These are phyloP conservation scores for Zaprionus bogoriensis DNA, from an alignment of 2,888 invertebrate species.

Conservation along the genomic window DNA sequence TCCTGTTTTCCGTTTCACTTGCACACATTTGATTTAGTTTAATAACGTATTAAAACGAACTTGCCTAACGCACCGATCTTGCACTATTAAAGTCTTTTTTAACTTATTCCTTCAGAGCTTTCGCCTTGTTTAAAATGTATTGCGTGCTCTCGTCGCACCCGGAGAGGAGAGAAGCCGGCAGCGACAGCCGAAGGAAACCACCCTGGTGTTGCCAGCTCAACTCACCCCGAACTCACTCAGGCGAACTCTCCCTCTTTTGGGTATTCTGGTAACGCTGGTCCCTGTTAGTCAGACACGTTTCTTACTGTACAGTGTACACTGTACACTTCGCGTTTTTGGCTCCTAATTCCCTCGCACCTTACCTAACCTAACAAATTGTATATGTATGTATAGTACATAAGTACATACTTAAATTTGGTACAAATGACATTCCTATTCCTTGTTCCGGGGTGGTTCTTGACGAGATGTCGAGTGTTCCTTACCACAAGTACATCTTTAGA, in stretches of 20 bases:
- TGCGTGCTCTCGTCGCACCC: too few relatives aligned
- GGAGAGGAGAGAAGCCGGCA: constrained; percentile 37
- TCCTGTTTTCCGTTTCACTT: constrained; percentile 8
- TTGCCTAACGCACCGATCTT: too few relatives aligned
- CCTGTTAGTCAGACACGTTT: constrained; percentile 6
- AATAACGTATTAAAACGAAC: too few relatives aligned
- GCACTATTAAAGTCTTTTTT: too few relatives aligned
- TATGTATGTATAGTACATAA: neutral
- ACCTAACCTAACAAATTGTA: constrained; percentile 32
- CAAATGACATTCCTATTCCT: constrained; percentile 6
- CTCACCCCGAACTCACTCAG: constrained; percentile 24
- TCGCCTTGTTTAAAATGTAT: too few relatives aligned
- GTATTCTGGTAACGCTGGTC: constrained; percentile 1
- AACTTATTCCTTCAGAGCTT: too few relatives aligned
- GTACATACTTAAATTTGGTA: too few relatives aligned
- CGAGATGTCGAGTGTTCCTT: constrained; percentile 56
- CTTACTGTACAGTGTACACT: constrained; percentile 64
- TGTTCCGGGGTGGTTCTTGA: constrained; percentile 58
- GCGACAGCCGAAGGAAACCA: constrained; percentile 3
- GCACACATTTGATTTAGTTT: too few relatives aligned
- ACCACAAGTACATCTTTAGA: constrained; percentile 61
- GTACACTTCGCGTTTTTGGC: constrained; percentile 54
- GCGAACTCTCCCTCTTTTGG: constrained; percentile 6
- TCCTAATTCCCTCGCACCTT: constrained; percentile 33
- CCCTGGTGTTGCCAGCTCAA: constrained; percentile 17